Evolutionary conservation across 2,888 invertebrate genomes (phyloP).

Genomic region (Drosophila melanosoma): DNA sequence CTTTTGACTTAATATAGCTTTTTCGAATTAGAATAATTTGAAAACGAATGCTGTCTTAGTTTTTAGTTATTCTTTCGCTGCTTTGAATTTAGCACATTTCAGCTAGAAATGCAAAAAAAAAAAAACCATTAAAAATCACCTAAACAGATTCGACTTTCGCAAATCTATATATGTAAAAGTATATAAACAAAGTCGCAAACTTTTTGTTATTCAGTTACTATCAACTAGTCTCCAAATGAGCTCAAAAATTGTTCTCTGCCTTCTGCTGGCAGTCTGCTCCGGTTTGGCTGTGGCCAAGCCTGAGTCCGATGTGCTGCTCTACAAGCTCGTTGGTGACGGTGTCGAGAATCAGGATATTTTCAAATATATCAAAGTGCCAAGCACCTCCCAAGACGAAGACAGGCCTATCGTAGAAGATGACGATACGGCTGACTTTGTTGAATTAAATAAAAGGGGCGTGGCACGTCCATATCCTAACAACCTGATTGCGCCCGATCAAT

Average conservation of each 20-base stretch:
- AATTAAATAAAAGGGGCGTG: not conserved
- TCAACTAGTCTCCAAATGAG: conserved; percentile 31
- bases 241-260: conserved; percentile 16
- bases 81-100: not conserved
- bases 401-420: not conserved
- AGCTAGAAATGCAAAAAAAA: not conserved
- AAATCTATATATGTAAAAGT: conserved; percentile 2
- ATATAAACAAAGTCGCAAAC: conserved; percentile 25
- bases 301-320: not conserved
- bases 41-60: not conserved
- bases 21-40: conserved; percentile 1
- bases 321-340: not conserved
- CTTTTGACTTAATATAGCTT: not conserved
- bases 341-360: conserved; percentile 7
- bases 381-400: not conserved
- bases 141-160: not conserved
- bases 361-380: not conserved
- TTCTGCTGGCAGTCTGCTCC: conserved; percentile 31
- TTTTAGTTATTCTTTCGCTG: conserved; percentile 2
- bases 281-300: conserved; percentile 25
- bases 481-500: not conserved
- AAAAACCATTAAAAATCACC: not conserved
- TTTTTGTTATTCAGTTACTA: conserved; percentile 30
- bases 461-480: not conserved
- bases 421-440: not conserved